Evolutionary conservation across 1,140 invertebrate genomes (phyloP), one percentile per base, ranked within the genome.

Genomic region (Fopius arisanus): DNA sequence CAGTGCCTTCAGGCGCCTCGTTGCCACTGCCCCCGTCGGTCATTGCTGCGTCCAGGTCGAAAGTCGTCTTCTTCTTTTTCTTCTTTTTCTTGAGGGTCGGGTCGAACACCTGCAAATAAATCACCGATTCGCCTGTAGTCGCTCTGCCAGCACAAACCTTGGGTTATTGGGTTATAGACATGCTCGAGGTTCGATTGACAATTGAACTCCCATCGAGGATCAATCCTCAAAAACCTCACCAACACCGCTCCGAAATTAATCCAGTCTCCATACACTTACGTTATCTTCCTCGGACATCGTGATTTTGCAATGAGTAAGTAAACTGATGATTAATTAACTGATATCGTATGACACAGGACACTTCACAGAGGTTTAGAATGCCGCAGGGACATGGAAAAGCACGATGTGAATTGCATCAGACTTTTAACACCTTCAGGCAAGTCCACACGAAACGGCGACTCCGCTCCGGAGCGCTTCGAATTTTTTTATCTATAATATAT

Each of bases 1-100:
- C 83, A 37, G 78, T 77, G 21, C 83, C 88, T 78, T 89, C 88
- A 10, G 82, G 82, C 21, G 77, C 71, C 40, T 88, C 84, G 54
- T 78, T 79, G 3, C 75, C 84, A 29, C 78, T 83, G 71, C 71
- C 71, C 19, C 63, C 71, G n/a, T 67, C 71, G 5, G 9, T 37
- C 16, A 67, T 54, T n/a, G 72, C 66, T 33, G 62, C 29, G n/a
- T 65, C 62, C 26, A 29, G 16, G 3, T 65, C 62, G 33, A 65
- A 65, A 31, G 29, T 16, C 29, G 4, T 33, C 26, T 31, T 65
- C 62, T 65, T 65, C 62, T 65, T 65, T n/a, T 65, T 65, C 28
- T 65, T 65, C 28, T 65, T 59, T 1, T 51, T 62, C 28, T 65
- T 65, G 12, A 65, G 12, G 2, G 62, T 65, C 7, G 29, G 28